These are phyloP conservation scores for Rhingia campestris DNA, from an alignment of 2,888 invertebrate genomes.

Conservation along the genomic window DNA sequence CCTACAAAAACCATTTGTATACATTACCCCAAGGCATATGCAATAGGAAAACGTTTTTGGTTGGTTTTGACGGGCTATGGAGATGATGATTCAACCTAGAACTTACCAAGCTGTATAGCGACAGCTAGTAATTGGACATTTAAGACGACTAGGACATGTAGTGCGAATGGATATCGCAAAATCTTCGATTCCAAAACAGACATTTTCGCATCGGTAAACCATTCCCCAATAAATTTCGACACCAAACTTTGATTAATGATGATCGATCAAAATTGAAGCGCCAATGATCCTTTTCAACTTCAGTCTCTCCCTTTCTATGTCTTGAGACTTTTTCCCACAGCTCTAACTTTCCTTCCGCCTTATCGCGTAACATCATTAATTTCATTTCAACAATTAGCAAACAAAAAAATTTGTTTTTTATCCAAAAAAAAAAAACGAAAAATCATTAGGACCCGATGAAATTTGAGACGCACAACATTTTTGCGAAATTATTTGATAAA, in stretches of 20 bases:
- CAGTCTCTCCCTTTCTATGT: not conserved
- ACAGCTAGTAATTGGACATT: no score
- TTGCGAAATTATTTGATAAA: slow-evolving; percentile 57
- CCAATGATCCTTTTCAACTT: not conserved
- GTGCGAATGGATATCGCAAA: no score
- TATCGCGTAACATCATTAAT: slow-evolving; percentile 56
- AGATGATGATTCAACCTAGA: no score
- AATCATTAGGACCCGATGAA: slow-evolving; percentile 69
- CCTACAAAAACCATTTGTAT: no score
- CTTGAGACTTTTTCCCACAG: slow-evolving; percentile 55
- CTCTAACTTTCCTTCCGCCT: slow-evolving; percentile 18
- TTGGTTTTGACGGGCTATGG: no score
- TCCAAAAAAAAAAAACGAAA: slow-evolving; percentile 18
- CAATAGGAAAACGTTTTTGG: no score
- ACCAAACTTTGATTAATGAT: slow-evolving; percentile 66
- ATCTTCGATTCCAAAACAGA: not conserved
- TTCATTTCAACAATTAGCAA: slow-evolving; percentile 64
- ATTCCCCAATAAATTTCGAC: not conserved
- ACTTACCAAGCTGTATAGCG: no score
- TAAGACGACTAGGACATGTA: no score
- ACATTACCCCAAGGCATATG: no score
- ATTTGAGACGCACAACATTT: slow-evolving; percentile 50
- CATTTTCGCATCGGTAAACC: slow-evolving; percentile 49
- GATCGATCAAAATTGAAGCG: slow-evolving; percentile 56
- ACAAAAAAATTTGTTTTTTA: slow-evolving; percentile 35